Base-by-base conservation (phyloP, 2,113 vertebrate genomes). In the Cricetomys ansorgei region DNA sequence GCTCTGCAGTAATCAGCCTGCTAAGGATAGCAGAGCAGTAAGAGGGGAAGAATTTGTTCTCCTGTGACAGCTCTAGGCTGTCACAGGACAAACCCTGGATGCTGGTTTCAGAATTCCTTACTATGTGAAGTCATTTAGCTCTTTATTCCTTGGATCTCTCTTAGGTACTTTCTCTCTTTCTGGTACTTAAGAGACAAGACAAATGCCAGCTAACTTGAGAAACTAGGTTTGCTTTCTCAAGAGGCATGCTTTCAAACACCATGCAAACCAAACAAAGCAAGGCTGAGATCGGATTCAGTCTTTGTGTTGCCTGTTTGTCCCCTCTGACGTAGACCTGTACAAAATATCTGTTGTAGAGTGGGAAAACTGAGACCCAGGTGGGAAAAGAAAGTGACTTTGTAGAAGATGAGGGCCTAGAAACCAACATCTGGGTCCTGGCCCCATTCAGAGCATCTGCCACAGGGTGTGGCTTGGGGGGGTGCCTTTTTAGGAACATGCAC, bases 341-440 rank as follows among this genome's bases (percentile, higher is more conserved):
- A 43, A 81, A 43, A 19, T 27, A 55, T 23, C 59, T 91, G 7
- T 7, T 92, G 87, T 48, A 73, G 43, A 73, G 70, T 53, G 17
- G 34, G 80, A 40, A 72, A 97, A 83, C 43, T 43, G 84, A 84
- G 23, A 57, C 77, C 13, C 73, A 92, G 94, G 53, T 81, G 94
- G 59, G 72, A 40, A 75, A 70, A 55, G 0, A 5, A 77, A 87
- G 0, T 0, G 0, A 83, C 83, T 37, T 16, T 16, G 64, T 23
- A 87, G 84, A 69, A 69, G 34, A 53, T 62, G 27, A 34, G 65
- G 27, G 59, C 77, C 59, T 73, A 43, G 25, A 62, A 92, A 10
- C 27, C 62, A 88, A 0, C 9, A 4, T 27, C 40, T 27, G 55
- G 16, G 8, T 13, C 59, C 81, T 23, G 29, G 31, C 27, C 87